Percentiles rank a stretch among this genome's conserved stretches.
Conservation (phyloP, 2,113 vertebrate genomes). For the cattle (Bos taurus) region DNA sequence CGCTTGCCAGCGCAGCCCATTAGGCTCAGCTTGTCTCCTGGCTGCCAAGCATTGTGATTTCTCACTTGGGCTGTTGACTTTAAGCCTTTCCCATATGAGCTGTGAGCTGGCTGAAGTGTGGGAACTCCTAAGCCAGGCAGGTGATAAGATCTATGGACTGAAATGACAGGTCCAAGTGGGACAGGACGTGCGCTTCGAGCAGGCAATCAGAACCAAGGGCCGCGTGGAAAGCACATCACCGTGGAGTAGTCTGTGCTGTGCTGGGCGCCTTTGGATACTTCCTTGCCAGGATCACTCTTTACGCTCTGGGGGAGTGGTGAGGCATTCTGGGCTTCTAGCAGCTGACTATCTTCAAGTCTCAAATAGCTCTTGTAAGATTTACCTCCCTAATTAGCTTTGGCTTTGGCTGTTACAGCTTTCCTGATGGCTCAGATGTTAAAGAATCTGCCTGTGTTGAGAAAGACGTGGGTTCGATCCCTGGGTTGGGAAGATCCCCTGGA, state of each 20-base stretch:
- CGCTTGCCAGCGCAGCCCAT: background rate
- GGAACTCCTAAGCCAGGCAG: background rate
- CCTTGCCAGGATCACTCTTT: background rate
- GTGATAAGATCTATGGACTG: background rate
- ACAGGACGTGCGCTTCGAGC: rapidly evolving
- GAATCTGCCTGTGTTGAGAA: background rate
- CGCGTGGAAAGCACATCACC: rapidly evolving
- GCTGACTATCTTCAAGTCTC: background rate
- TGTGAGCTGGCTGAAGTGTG: background rate
- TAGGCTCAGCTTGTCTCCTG: background rate
- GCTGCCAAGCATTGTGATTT: background rate
- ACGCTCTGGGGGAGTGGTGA: background rate
- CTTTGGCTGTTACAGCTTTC: background rate
- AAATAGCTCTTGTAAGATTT: constrained; percentile 8
- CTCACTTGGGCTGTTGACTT: background rate
- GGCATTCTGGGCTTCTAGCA: background rate
- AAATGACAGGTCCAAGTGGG: background rate
- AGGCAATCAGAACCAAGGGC: background rate
- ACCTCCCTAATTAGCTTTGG: constrained; percentile 52
- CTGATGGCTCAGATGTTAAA: background rate
- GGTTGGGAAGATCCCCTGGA: background rate
- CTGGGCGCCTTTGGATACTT: background rate
- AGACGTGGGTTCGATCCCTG: background rate
- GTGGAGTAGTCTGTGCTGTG: background rate
- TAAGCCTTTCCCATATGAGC: background rate